Conservation (phyloP, 2,113 vertebrate genomes). For the western clawed frog (Xenopus tropicalis) region UCB_Xtro_10.0 CM004447.2:31571001-31571500, state of each 20-base stretch:
- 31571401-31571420: too few species aligned
- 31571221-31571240: conserved; percentile 49
- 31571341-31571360: neutral
- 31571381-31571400: too few species aligned
- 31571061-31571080: conserved; percentile 52
- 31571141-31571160: conserved; percentile 60
- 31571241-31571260: conserved; percentile 48
- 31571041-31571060: too few species aligned
- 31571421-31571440: too few species aligned
- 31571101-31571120: conserved; percentile 55
- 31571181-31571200: conserved; percentile 58
- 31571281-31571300: conserved; percentile 34
- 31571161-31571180: conserved; percentile 64
- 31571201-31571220: conserved; percentile 56
- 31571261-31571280: conserved; percentile 49
- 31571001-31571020: too few species aligned
- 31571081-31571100: conserved; percentile 45
- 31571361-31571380: too few species aligned
- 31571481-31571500: too few species aligned
- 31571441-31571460: too few species aligned
- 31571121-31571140: conserved; percentile 59
- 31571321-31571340: neutral
- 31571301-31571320: conserved; percentile 22
- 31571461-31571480: too few species aligned
- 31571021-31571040: too few species aligned